A percentile compares a stretch with the other conserved stretches of the same genome.
Evolutionary conservation across 2,113 vertebrate genomes (phyloP).

Genomic region (Aleadryas rufinucha): DNA sequence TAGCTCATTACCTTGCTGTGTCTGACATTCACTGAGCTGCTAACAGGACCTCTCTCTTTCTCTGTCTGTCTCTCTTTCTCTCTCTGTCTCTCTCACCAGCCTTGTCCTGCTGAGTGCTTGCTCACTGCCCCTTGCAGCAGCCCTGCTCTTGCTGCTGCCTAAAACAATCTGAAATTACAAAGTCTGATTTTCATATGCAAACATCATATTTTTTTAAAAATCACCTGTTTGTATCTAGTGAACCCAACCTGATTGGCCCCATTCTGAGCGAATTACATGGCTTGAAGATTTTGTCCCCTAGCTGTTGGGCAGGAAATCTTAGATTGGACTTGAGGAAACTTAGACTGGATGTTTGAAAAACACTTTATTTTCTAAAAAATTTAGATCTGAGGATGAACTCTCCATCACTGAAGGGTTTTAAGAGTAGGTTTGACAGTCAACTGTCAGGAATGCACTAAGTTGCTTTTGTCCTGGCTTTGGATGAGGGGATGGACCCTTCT

Average conservation of each 20-base stretch:
- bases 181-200: not conserved
- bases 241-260: not conserved
- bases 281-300: not conserved
- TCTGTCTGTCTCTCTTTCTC: not conserved
- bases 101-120: not conserved
- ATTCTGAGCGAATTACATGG: not conserved
- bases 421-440: not conserved
- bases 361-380: not conserved
- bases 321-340: not conserved
- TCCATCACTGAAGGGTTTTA: not conserved
- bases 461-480: not conserved
- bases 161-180: not conserved
- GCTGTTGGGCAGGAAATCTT: not conserved
- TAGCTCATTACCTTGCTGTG: not conserved
- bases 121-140: not conserved
- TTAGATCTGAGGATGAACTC: not conserved
- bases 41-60: not conserved
- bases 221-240: not conserved
- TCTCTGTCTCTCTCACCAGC: not conserved
- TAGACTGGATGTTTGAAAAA: not conserved
- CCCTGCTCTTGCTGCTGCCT: not conserved
- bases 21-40: not conserved
- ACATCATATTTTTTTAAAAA: accelerated
- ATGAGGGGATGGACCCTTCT: not conserved
- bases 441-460: not conserved